phyloP scores from a whole-genome alignment of 2,797 vertebrate species.

The Pseudotriccus pelzelni region DNA sequence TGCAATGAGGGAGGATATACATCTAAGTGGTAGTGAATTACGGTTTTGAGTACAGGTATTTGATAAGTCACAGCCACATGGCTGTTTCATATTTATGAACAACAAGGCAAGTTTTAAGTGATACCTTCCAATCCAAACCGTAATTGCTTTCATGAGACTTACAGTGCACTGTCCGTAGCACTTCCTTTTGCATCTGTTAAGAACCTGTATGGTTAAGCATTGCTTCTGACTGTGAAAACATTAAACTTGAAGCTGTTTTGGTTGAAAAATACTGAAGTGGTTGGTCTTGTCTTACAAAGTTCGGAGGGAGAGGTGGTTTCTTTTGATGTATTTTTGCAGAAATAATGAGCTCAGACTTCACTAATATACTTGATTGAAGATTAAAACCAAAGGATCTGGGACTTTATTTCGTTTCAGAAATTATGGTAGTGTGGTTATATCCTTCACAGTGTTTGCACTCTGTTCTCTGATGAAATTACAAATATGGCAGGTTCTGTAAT shows the following conservation, averaged over 20 bases:
- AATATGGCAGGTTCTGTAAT: neutral
- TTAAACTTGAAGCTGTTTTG: neutral
- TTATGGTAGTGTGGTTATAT: neutral
- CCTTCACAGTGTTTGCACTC: neutral
- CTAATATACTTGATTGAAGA: neutral
- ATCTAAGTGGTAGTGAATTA: neutral
- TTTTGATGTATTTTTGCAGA: neutral
- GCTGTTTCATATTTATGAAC: neutral
- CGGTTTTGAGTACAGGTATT: neutral
- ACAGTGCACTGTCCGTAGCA: fast-evolving
- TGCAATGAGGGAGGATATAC: fast-evolving
- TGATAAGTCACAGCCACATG: neutral
- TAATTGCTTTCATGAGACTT: neutral
- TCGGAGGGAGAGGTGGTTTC: neutral
- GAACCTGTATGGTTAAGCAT: neutral
- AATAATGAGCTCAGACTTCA: neutral
- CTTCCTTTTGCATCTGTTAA: neutral
- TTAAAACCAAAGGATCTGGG: neutral
- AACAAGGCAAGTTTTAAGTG: neutral
- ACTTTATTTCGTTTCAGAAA: neutral
- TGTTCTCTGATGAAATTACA: neutral
- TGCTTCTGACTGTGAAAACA: neutral
- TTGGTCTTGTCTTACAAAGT: neutral
- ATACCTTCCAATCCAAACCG: neutral
- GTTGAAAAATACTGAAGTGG: neutral